Evolutionary conservation across 1,140 invertebrate species (phyloP), one percentile per base, ranked within the genome.

Genomic region (Thaumetopoea pityocampa): DNA sequence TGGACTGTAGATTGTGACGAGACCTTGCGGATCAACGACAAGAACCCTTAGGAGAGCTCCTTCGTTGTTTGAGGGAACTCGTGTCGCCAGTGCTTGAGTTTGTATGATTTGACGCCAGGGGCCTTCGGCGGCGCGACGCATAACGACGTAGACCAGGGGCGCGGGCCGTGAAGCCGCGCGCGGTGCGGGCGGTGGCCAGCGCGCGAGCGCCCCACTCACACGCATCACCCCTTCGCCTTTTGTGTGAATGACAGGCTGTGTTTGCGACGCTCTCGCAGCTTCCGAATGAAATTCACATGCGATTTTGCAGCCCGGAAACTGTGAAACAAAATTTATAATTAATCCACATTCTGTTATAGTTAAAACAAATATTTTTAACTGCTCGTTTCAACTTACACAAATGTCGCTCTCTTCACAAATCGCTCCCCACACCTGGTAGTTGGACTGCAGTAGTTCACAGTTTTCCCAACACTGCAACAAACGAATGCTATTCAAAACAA

Each of bases 391-490:
- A 91, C 90, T 91, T 88, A 91, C 90, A 74, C 90, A 90, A 72
- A 90, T 89, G 59, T 89, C 88, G 62, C 88, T 87, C 58, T 91
- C 87, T 55, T 90, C 88, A 73, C 90, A 92, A 76, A 91, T 89
- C 49, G 88, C 88, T 38, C 90, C 90, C 87, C 89, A 90, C 11
- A 90, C 87, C 83, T 90, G 88, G 83, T 89, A 93, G 74, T 92
- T 91, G 35, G 90, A 91, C 78, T 92, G 90, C 46, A 93, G 87
- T 29, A 89, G 77, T 69, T 92, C 91, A 86, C 92, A 94, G 67
- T 90, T 90, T 72, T 92, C 89, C 92, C 92, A 93, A 72, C 92
- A 93, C 92, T 94, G 89, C 40, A 91, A 92, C 72, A 85, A 57
- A 62, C 41, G 26, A 22, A 41, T 33, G 45, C 18, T 29, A 34